These are phyloP conservation scores for Seriola rivoliana DNA, from an alignment of 2,113 vertebrate species.

Conservation along the genomic window DNA sequence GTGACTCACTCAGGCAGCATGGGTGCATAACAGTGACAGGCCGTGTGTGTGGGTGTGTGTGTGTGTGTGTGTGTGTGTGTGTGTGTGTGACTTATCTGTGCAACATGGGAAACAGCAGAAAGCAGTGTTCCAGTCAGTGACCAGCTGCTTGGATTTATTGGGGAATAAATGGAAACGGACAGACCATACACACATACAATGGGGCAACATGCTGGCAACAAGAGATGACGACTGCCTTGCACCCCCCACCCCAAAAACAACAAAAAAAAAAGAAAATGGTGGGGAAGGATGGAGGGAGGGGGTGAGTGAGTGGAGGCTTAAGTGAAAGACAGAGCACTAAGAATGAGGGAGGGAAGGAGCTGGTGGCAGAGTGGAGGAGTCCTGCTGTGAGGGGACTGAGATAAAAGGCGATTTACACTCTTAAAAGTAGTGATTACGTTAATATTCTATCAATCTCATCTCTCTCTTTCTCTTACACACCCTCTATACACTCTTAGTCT, in stretches of 20 bases:
- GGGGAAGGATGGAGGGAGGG: background rate
- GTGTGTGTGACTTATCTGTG: slow-evolving; percentile 53
- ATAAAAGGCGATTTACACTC: slow-evolving; percentile 77
- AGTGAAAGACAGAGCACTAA: slow-evolving; percentile 8
- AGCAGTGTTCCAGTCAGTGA: slow-evolving; percentile 65
- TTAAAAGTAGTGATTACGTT: slow-evolving; percentile 80
- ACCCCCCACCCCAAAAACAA: background rate
- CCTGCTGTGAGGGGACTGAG: slow-evolving; percentile 43
- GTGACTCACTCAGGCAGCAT: slow-evolving; percentile 37
- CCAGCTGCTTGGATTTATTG: slow-evolving; percentile 64
- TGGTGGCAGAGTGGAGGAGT: slow-evolving; percentile 64
- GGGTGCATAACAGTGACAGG: slow-evolving; percentile 20
- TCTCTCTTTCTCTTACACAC: slow-evolving; percentile 16
- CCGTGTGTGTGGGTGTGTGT: slow-evolving; percentile 18
- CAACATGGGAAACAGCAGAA: slow-evolving; percentile 56
- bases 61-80: slow-evolving; percentile 19
- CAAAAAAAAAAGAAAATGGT: background rate
- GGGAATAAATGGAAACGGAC: slow-evolving; percentile 66
- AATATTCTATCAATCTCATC: slow-evolving; percentile 66
- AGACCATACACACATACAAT: slow-evolving; percentile 27
- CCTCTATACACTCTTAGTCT: too few relatives aligned
- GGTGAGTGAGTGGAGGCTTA: background rate
- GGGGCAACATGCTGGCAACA: slow-evolving; percentile 27
- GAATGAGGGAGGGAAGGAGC: slow-evolving; percentile 1
- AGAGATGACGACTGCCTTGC: slow-evolving; percentile 19